phyloP scores from a whole-genome alignment of 2,113 vertebrate genomes.

The Colistium nudipinnis region DNA sequence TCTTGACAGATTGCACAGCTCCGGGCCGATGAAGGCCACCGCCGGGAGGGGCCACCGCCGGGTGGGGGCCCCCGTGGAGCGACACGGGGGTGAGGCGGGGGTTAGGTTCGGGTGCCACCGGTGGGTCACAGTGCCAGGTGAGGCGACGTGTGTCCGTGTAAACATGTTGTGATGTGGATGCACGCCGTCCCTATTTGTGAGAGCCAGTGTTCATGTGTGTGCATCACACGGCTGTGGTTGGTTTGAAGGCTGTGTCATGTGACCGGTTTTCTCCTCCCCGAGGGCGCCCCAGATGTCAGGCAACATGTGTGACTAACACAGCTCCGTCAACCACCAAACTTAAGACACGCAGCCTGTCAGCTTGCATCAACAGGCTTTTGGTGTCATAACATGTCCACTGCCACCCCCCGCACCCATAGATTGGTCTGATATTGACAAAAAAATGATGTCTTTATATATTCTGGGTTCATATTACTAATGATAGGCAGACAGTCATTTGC shows the following conservation, averaged over 20 bases:
- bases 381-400: no score
- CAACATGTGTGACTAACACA: conserved; percentile 13
- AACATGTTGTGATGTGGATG: conserved; percentile 33
- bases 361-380: no score
- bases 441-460: no score
- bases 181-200: neutral
- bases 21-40: conserved; percentile 6
- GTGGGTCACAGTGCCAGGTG: conserved; percentile 54
- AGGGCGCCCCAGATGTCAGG: conserved; percentile 37
- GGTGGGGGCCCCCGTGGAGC: conserved; percentile 27
- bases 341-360: conserved; percentile 12
- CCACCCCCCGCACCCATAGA: neutral
- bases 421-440: neutral
- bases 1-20: conserved; percentile 60
- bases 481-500: neutral
- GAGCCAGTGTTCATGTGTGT: neutral
- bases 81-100: conserved; percentile 3
- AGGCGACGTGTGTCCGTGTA: neutral
- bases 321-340: neutral
- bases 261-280: conserved; percentile 24
- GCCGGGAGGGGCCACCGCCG: conserved; percentile 9
- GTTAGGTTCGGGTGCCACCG: conserved; percentile 50
- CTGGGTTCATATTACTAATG: neutral
- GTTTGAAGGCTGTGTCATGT: conserved; percentile 28
- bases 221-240: neutral